Conservation (phyloP, 2,888 invertebrate genomes). For the Hypomecis atomaria region DNA sequence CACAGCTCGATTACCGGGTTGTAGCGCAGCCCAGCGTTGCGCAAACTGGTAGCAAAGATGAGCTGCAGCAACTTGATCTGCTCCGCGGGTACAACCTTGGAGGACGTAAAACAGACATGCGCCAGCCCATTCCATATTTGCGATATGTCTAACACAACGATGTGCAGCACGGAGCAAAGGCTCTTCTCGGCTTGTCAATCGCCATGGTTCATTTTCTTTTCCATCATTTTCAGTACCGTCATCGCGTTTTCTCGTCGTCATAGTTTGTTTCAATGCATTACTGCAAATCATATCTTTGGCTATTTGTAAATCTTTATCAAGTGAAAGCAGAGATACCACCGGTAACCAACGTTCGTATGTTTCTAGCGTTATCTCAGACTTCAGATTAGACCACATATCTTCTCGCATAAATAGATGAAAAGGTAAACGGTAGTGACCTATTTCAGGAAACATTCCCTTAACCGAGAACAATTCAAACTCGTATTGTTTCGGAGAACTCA, state of each 20-base stretch:
- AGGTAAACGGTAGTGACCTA: conserved; percentile 77
- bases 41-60: conserved; percentile 81
- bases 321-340: conserved; percentile 67
- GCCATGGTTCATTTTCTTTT: conserved; percentile 74
- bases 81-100: conserved; percentile 80
- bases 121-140: conserved; percentile 83
- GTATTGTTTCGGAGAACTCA: conserved; percentile 75
- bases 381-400: conserved; percentile 81
- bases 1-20: conserved; percentile 78
- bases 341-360: conserved; percentile 80
- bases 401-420: conserved; percentile 79
- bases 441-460: conserved; percentile 81
- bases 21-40: conserved; percentile 78
- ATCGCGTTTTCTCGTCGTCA: conserved; percentile 72
- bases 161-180: conserved; percentile 77
- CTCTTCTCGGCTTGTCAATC: conserved; percentile 72
- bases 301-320: conserved; percentile 74
- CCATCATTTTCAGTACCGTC: conserved; percentile 56
- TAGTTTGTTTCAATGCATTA: conserved; percentile 81
- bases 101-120: conserved; percentile 81
- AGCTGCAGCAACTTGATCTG: conserved; percentile 81
- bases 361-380: conserved; percentile 80
- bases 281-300: conserved; percentile 83
- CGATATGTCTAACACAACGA: conserved; percentile 76
- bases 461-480: conserved; percentile 80